These are phyloP conservation scores for Nicator chloris DNA, from an alignment of 2,113 vertebrate species.

Conservation along the genomic window DNA sequence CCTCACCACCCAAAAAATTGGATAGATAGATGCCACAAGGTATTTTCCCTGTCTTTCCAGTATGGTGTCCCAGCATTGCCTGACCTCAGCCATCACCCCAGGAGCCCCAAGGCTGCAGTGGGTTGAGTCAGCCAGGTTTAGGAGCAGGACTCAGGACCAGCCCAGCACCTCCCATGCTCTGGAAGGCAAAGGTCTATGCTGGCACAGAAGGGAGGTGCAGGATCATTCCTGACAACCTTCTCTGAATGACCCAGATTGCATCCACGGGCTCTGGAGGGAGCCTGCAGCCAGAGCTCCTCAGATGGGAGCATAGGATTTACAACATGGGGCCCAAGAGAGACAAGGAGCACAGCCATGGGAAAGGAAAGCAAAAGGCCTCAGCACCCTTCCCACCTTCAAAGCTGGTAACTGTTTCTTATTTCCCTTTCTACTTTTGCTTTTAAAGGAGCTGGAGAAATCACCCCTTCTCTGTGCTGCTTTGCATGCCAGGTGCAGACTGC, in stretches of 20 bases:
- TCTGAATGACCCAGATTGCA: background rate
- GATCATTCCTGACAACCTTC: background rate
- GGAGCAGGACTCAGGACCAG: background rate
- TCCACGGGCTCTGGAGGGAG: background rate
- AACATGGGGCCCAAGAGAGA: background rate
- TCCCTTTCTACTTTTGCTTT: background rate
- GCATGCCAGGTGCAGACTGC: background rate
- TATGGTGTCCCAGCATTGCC: too few species aligned
- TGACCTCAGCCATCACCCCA: background rate
- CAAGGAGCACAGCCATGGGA: background rate
- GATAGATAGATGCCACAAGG: background rate
- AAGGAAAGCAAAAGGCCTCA: slow-evolving; percentile 8
- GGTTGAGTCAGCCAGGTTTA: background rate
- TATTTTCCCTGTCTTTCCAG: background rate
- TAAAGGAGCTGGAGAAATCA: background rate
- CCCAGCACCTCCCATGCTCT: background rate
- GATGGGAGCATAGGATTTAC: background rate
- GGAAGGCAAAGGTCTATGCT: background rate
- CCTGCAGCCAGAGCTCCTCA: background rate
- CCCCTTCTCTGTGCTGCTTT: background rate
- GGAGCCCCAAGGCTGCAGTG: background rate
- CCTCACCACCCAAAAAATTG: background rate
- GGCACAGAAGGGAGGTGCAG: background rate
- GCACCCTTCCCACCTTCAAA: background rate
- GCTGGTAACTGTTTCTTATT: background rate